phyloP scores from a whole-genome alignment of 2,113 vertebrate species.

The Gracilinanus agilis region DNA sequence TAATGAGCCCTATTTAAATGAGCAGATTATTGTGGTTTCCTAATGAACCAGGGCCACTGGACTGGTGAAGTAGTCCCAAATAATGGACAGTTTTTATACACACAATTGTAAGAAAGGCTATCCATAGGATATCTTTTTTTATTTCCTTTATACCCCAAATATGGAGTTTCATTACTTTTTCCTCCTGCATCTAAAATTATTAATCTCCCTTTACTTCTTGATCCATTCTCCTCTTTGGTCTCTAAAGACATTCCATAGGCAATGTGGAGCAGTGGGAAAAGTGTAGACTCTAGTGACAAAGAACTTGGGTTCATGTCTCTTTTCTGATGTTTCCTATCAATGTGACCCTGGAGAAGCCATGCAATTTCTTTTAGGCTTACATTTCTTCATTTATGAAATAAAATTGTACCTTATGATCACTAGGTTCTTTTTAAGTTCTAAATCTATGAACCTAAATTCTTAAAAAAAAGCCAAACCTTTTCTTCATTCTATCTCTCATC shows the following conservation, averaged over 20 bases:
- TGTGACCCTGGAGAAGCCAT: neutral
- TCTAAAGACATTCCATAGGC: neutral
- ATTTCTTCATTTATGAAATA: neutral
- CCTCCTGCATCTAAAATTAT: neutral
- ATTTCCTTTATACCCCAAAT: neutral
- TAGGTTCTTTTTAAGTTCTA: neutral
- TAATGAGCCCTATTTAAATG: slow-evolving; percentile 33
- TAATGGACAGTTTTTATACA: neutral
- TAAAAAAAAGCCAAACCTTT: neutral
- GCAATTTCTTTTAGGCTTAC: neutral
- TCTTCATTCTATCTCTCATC: neutral
- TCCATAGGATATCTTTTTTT: neutral
- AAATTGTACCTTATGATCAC: neutral
- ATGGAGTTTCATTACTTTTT: neutral
- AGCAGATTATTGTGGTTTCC: neutral
- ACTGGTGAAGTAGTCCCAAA: neutral
- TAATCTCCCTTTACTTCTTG: neutral
- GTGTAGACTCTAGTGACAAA: neutral
- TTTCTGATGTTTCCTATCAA: neutral
- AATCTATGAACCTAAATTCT: neutral
- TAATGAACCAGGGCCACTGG: slow-evolving; percentile 19
- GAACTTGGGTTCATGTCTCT: neutral
- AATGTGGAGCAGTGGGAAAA: neutral
- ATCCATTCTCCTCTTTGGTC: neutral
- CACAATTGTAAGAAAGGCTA: neutral